Conservation (phyloP, 2,888 invertebrate genomes). For the Gymnocheta viridis region DNA sequence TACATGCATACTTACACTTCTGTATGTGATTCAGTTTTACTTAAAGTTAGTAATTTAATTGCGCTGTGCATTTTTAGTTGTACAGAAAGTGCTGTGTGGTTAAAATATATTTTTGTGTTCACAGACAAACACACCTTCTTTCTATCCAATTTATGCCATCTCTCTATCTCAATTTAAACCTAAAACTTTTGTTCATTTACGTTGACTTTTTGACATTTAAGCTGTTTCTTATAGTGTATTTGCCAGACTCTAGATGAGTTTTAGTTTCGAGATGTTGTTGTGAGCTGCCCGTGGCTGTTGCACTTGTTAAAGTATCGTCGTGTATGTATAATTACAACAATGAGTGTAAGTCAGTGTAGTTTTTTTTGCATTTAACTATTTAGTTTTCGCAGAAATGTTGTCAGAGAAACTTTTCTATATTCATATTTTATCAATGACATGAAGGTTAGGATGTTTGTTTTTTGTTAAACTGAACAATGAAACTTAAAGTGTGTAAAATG, state of each 20-base stretch:
- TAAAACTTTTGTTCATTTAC: constrained; percentile 64
- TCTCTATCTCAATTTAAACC: constrained; percentile 11
- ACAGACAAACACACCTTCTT: not conserved
- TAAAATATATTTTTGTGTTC: not conserved
- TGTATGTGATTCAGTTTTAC: constrained; percentile 41
- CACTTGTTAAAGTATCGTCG: constrained; percentile 35
- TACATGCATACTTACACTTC: not conserved
- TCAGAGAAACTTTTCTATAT: constrained; percentile 60
- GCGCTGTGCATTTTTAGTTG: constrained; percentile 60
- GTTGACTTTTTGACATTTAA: constrained; percentile 68
- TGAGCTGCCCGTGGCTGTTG: constrained; percentile 43
- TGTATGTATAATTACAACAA: constrained; percentile 25
- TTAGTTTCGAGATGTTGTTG: constrained; percentile 5
- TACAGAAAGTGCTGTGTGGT: constrained; percentile 36
- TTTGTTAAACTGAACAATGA: not conserved
- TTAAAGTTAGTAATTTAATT: constrained; percentile 50
- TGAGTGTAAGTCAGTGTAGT: constrained; percentile 5
- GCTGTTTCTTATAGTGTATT: constrained; percentile 54
- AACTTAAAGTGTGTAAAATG: not conserved
- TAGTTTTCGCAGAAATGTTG: constrained; percentile 55
- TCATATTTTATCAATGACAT: constrained; percentile 58
- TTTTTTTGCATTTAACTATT: constrained; percentile 19
- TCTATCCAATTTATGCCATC: not conserved
- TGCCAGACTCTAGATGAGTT: constrained; percentile 39
- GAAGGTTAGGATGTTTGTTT: constrained; percentile 54